phyloP scores from a whole-genome alignment of 2,888 invertebrate species.

The Onchidella celtica region DNA sequence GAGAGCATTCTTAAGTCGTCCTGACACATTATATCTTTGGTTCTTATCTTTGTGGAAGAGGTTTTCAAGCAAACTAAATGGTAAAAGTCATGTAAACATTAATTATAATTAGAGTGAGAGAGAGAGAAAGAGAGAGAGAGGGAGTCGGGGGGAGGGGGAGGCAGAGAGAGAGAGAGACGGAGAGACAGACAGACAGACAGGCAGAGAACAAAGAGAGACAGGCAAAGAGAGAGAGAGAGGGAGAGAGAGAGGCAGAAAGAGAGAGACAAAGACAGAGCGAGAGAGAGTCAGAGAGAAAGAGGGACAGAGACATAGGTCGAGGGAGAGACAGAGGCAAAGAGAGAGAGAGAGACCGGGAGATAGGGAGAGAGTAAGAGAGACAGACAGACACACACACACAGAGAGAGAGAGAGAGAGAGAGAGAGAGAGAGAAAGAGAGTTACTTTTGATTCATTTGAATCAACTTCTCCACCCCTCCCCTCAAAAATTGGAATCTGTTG shows the following conservation, averaged over 20 bases:
- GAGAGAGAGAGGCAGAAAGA: constrained; percentile 15
- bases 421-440: background rate
- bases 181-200: background rate
- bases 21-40: too few relatives aligned
- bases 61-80: too few relatives aligned
- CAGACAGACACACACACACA: background rate
- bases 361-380: background rate
- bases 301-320: background rate
- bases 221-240: constrained; percentile 7
- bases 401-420: background rate
- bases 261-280: constrained; percentile 6
- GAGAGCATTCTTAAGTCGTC: too few relatives aligned
- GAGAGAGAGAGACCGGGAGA: background rate
- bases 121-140: background rate
- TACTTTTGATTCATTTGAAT: too few relatives aligned
- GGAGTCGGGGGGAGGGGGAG: background rate
- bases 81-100: too few relatives aligned
- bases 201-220: background rate
- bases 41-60: too few relatives aligned
- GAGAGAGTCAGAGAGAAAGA: background rate
- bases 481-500: too few relatives aligned
- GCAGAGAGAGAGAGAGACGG: background rate
- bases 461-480: too few relatives aligned
- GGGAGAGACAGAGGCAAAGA: background rate
- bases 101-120: background rate